Percentiles rank a stretch among this genome's conserved stretches.
phyloP scores from a whole-genome alignment of 2,797 vertebrate genomes.

The Remorina albescens region DNA sequence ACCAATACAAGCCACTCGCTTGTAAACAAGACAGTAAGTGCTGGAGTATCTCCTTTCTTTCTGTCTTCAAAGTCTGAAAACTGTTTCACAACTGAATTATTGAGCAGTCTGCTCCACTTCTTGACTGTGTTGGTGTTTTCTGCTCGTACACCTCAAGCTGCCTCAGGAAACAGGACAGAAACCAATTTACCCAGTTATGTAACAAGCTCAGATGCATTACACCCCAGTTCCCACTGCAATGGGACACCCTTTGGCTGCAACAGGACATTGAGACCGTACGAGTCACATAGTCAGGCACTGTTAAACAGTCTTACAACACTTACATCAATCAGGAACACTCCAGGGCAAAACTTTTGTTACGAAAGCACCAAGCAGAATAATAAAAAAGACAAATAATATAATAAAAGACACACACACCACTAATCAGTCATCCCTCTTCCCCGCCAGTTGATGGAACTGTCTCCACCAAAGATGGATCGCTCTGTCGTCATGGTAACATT shows the following conservation, averaged over 20 bases:
- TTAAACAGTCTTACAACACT: slow-evolving; percentile 40
- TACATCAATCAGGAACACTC: slow-evolving; percentile 25
- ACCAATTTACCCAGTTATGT: slow-evolving; percentile 33
- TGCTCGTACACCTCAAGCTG: slow-evolving; percentile 22
- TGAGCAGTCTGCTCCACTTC: not conserved
- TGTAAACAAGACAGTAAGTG: slow-evolving; percentile 82
- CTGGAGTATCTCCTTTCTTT: not conserved
- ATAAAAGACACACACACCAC: not conserved
- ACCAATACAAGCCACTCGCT: slow-evolving; percentile 78
- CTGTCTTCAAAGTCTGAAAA: too few species aligned
- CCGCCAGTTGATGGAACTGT: slow-evolving; percentile 78
- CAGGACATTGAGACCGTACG: slow-evolving; percentile 23
- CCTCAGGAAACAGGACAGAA: slow-evolving; percentile 29
- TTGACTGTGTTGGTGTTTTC: slow-evolving; percentile 2
- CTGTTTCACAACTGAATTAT: not conserved
- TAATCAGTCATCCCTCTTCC: slow-evolving; percentile 13
- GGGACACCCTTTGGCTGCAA: slow-evolving; percentile 49
- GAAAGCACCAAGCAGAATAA: slow-evolving; percentile 8
- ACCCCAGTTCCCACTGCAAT: slow-evolving; percentile 27
- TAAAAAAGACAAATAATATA: too few species aligned
- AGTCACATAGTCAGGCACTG: slow-evolving; percentile 34
- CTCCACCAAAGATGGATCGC: slow-evolving; percentile 70
- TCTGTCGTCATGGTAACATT: slow-evolving; percentile 77
- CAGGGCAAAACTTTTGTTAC: too few species aligned
- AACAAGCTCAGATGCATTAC: slow-evolving; percentile 26